phyloP scores from a whole-genome alignment of 2,797 vertebrate genomes.

The Sebastes elongatus region DNA sequence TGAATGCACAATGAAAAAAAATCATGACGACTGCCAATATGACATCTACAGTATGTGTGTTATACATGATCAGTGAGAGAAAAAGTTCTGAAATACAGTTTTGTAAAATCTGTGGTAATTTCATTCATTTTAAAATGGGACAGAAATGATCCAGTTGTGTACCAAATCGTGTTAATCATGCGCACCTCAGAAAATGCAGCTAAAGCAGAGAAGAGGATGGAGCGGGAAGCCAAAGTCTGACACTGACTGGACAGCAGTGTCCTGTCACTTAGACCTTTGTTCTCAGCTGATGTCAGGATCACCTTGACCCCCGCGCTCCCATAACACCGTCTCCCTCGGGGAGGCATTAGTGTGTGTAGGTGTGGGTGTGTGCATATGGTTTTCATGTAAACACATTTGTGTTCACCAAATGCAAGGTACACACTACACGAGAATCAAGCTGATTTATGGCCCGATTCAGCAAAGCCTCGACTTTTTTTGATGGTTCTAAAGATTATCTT shows the following conservation, averaged over 20 bases:
- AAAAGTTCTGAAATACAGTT: background rate
- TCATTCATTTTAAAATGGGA: background rate
- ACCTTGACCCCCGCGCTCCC: conserved; percentile 61
- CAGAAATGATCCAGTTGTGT: background rate
- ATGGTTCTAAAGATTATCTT: no score
- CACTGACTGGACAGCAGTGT: conserved; percentile 2
- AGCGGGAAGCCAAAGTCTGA: background rate
- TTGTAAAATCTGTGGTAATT: background rate
- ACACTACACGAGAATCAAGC: no score
- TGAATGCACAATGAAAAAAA: background rate
- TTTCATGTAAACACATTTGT: conserved; percentile 54
- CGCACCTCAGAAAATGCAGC: background rate
- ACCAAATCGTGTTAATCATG: background rate
- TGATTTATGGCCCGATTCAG: no score
- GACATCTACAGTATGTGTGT: no score
- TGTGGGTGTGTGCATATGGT: conserved; percentile 10
- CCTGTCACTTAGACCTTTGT: conserved; percentile 53
- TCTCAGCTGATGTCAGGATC: conserved; percentile 51
- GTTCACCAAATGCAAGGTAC: conserved; percentile 25
- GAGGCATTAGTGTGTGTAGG: conserved; percentile 5
- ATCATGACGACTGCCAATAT: background rate
- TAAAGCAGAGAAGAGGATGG: background rate
- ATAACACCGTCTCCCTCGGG: conserved; percentile 40
- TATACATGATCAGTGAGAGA: background rate
- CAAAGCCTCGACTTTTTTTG: no score